phyloP scores from a whole-genome alignment of 2,888 invertebrate species.

The Drosophila borealis region DNA sequence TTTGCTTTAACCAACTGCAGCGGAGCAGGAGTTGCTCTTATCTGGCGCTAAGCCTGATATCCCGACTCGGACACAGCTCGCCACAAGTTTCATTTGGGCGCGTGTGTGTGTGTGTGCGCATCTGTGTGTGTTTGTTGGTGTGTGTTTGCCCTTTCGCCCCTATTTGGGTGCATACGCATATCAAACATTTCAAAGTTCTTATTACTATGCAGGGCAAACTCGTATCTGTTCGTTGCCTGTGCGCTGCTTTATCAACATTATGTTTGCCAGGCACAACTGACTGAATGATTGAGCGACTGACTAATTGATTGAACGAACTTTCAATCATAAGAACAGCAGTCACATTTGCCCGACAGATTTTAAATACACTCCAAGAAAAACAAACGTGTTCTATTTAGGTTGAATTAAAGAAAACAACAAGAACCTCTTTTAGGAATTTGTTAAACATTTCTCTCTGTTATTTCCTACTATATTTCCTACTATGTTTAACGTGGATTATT shows the following conservation, averaged over 20 bases:
- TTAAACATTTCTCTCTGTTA: too few relatives aligned
- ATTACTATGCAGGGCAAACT: conserved; percentile 26
- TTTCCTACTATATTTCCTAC: too few relatives aligned
- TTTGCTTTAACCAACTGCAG: conserved; percentile 35
- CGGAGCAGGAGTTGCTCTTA: conserved; percentile 19
- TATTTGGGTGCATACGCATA: conserved; percentile 27
- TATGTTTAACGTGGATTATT: background rate
- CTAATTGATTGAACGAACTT: background rate
- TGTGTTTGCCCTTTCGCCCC: conserved; percentile 2
- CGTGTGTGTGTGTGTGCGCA: conserved; percentile 7
- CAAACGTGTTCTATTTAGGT: too few relatives aligned
- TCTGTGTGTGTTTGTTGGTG: conserved; percentile 13
- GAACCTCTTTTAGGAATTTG: too few relatives aligned
- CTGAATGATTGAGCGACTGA: conserved; percentile 13
- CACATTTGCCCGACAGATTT: too few relatives aligned
- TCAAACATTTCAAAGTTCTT: conserved; percentile 33
- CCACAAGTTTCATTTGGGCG: conserved; percentile 1
- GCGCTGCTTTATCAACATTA: conserved; percentile 53
- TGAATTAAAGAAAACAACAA: too few relatives aligned
- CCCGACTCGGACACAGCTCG: conserved; percentile 8
- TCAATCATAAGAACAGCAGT: background rate
- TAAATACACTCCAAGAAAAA: too few relatives aligned
- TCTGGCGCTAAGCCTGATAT: conserved; percentile 20
- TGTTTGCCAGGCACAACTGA: conserved; percentile 27
- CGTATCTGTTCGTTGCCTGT: conserved; percentile 21